These are phyloP conservation scores for Unio pictorum DNA, from an alignment of 2,888 invertebrate species.

Conservation along the genomic window DNA sequence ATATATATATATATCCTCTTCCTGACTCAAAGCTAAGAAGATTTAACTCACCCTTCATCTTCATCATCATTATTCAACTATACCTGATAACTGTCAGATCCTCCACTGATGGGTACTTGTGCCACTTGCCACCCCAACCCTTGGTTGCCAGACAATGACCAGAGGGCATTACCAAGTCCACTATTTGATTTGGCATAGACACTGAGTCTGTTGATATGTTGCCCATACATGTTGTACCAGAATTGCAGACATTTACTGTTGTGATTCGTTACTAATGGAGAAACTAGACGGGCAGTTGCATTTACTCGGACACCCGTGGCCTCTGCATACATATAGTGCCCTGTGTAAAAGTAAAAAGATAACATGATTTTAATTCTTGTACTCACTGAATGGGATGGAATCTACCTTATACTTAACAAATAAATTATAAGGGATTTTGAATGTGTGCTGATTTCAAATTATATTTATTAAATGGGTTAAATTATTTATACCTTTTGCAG, in stretches of 20 bases:
- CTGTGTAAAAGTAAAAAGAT: constrained; percentile 20
- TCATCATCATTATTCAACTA: background rate
- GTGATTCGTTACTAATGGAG: constrained; percentile 34
- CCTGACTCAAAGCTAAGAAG: too few relatives aligned
- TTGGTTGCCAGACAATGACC: constrained; percentile 39
- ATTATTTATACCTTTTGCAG: background rate
- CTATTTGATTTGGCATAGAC: constrained; percentile 30
- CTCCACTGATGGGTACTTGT: constrained; percentile 34
- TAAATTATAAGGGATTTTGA: too few relatives aligned
- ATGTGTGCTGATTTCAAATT: background rate
- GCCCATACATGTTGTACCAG: constrained; percentile 64
- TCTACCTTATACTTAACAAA: too few relatives aligned
- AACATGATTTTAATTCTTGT: background rate
- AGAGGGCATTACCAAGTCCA: constrained; percentile 17
- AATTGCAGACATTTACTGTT: constrained; percentile 49
- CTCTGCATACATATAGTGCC: constrained; percentile 76
- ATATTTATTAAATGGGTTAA: background rate
- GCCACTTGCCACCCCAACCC: constrained; percentile 48
- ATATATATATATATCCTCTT: too few relatives aligned
- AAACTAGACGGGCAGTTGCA: constrained; percentile 46
- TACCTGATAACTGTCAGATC: constrained; percentile 8
- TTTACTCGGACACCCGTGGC: constrained; percentile 65
- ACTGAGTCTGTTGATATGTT: constrained; percentile 43
- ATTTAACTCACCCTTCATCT: too few relatives aligned
- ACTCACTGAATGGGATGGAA: background rate